Evolutionary conservation across 2,888 invertebrate species (phyloP), one percentile per base, ranked within the genome.

Genomic region (Heliconius ethilla): DNA sequence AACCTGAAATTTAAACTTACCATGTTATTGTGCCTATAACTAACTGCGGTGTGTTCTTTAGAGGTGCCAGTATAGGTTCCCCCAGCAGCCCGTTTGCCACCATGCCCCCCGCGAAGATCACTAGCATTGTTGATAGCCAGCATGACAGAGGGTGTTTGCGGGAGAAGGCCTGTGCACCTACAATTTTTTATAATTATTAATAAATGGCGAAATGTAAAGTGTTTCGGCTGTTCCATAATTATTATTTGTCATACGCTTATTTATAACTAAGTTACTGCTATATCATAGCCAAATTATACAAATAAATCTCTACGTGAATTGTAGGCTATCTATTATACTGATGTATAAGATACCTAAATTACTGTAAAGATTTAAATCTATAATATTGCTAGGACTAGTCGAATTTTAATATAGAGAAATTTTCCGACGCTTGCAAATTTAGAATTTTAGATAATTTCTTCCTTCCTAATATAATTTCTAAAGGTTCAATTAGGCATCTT

Each of bases 101-200:
- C 96, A 99, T 98, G 83, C 98, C 98, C 82, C 99, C 99, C 80
- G 99, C 98, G 95, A 99, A 99, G 86, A 99, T 98, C 80, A 99
- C 98, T 88, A 99, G 95, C 99, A 99, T 99, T 78, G 98, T 99
- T 67, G 99, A 99, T 81, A 99, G 94, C 99, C 99, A 99, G 91
- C 99, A 99, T 82, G 99, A 97, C 84, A 99, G 92, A 0, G 99
- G 99, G 92, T 99, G 99, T 92, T 99, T 99, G 80, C 99, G 95
- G 67, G 99, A 99, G 92, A 99, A 99, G 77, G 97, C 95, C 88
- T 97, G 97, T 18, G 98, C 97, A 81, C 97, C 98, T 97, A 92
- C 40, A 92, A 88, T 15, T 75, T 63, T 40, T 66, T 5, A n/a
- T 51, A 11, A 59, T 59, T n/a, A 59, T 59, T 59, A 4, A 59